A percentile compares a stretch with the other conserved stretches of the same genome.
phyloP scores from a whole-genome alignment of 2,888 invertebrate genomes.

The Agyllia agylla region DNA sequence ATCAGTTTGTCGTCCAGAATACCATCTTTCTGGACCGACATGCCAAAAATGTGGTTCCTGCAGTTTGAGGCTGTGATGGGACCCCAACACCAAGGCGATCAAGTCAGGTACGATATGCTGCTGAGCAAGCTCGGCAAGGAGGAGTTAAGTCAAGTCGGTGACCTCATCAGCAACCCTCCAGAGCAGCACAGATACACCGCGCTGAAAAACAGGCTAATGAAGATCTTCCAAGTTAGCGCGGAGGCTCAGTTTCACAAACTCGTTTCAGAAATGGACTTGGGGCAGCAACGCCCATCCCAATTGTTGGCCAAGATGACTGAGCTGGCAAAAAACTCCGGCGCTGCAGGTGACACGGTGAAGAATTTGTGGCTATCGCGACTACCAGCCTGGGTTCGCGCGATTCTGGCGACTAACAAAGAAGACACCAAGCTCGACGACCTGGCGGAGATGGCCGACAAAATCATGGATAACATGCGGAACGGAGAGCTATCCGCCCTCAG shows the following conservation, averaged over 20 bases:
- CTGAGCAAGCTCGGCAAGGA: too few relatives aligned
- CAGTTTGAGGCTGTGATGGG: too few relatives aligned
- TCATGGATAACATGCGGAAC: neutral
- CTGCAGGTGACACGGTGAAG: neutral
- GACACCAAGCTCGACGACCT: neutral
- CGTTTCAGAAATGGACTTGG: neutral
- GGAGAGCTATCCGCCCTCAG: neutral
- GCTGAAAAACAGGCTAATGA: neutral
- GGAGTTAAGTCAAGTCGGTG: too few relatives aligned
- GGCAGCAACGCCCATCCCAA: neutral
- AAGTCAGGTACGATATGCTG: too few relatives aligned
- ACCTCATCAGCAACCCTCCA: too few relatives aligned
- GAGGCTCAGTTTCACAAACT: neutral
- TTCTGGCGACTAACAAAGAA: neutral
- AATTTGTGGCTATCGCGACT: neutral
- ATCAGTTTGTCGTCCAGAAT: too few relatives aligned
- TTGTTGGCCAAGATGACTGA: neutral
- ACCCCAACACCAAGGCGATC: too few relatives aligned
- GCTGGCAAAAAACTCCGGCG: neutral
- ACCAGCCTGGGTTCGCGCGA: neutral
- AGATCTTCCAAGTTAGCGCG: neutral
- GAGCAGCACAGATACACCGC: neutral
- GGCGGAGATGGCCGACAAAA: neutral
- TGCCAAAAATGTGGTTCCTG: too few relatives aligned
- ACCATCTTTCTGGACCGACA: too few relatives aligned